A percentile compares a stretch with the other conserved stretches of the same genome.
Evolutionary conservation across 2,888 invertebrate genomes (phyloP).

Genomic region (Lutraria lutraria): DNA sequence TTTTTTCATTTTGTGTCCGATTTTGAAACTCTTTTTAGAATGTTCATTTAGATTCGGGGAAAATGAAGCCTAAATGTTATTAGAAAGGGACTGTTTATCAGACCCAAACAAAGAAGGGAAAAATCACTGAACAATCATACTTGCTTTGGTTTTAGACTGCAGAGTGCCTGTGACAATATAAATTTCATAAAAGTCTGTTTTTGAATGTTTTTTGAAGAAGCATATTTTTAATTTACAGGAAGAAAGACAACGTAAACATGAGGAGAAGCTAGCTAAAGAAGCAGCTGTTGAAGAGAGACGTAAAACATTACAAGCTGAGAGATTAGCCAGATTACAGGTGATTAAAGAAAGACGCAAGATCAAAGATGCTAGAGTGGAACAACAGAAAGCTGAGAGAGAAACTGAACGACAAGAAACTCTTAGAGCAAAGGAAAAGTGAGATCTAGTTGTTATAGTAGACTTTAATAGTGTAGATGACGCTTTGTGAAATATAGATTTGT

Average conservation of each 20-base stretch:
- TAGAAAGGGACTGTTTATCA: too few species aligned
- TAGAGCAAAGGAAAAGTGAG: conserved; percentile 90
- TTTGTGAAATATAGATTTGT: too few species aligned
- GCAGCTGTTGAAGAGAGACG: conserved; percentile 97
- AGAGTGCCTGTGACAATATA: too few species aligned
- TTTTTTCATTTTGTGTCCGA: too few species aligned
- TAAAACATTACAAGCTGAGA: conserved; percentile 93
- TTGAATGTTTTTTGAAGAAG: too few species aligned
- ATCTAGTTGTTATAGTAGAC: neutral
- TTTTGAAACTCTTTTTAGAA: too few species aligned
- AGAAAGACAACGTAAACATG: conserved; percentile 93
- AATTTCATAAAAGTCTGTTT: too few species aligned
- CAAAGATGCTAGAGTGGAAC: conserved; percentile 93
- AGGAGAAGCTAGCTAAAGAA: conserved; percentile 98
- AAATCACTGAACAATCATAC: too few species aligned
- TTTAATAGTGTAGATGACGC: neutral
- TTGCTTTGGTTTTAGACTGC: too few species aligned
- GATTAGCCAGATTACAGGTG: conserved; percentile 89
- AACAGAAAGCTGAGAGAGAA: conserved; percentile 92
- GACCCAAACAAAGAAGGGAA: too few species aligned
- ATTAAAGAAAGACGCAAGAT: conserved; percentile 93
- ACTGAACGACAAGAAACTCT: conserved; percentile 92
- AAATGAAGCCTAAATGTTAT: too few species aligned
- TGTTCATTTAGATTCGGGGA: too few species aligned
- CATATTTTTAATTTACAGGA: conserved; percentile 89